Conservation (phyloP, 2,888 invertebrate species). For the Dynastes grantii region DNA sequence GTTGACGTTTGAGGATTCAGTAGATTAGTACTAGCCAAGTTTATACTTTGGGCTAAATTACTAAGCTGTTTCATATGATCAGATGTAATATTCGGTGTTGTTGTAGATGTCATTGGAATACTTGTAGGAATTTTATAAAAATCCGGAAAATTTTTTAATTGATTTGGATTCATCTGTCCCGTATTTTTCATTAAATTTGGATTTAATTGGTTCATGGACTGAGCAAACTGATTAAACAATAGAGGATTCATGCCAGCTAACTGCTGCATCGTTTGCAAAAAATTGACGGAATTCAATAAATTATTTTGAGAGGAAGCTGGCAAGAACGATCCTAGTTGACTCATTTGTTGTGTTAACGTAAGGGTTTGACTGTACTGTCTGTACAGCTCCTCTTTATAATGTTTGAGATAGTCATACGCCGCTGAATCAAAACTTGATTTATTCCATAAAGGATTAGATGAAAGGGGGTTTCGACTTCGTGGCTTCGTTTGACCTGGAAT, state of each 20-base stretch:
- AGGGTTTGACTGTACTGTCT: slow-evolving; percentile 68
- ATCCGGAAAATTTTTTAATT: slow-evolving; percentile 40
- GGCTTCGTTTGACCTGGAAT: slow-evolving; percentile 61
- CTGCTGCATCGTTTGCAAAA: slow-evolving; percentile 58
- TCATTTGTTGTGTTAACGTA: slow-evolving; percentile 60
- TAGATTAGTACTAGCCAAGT: slow-evolving; percentile 27
- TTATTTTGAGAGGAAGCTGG: slow-evolving; percentile 48
- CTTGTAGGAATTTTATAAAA: slow-evolving; percentile 53
- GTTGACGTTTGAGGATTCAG: slow-evolving; percentile 28
- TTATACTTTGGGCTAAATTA: slow-evolving; percentile 43
- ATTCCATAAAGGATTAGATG: slow-evolving; percentile 61
- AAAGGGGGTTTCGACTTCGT: slow-evolving; percentile 61
- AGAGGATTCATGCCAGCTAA: slow-evolving; percentile 56
- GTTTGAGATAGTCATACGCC: slow-evolving; percentile 66
- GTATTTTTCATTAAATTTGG: slow-evolving; percentile 58
- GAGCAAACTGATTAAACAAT: slow-evolving; percentile 55
- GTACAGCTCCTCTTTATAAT: slow-evolving; percentile 69
- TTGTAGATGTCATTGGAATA: slow-evolving; percentile 50
- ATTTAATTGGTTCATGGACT: slow-evolving; percentile 56
- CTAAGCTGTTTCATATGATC: slow-evolving; percentile 48
- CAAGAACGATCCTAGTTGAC: slow-evolving; percentile 49
- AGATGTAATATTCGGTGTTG: slow-evolving; percentile 36
- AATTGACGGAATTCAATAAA: slow-evolving; percentile 55
- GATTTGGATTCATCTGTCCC: slow-evolving; percentile 37
- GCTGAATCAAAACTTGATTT: slow-evolving; percentile 62